Evolutionary conservation across 2,797 vertebrate species (phyloP).

Genomic region (Hyperoplus lanceolatus): DNA sequence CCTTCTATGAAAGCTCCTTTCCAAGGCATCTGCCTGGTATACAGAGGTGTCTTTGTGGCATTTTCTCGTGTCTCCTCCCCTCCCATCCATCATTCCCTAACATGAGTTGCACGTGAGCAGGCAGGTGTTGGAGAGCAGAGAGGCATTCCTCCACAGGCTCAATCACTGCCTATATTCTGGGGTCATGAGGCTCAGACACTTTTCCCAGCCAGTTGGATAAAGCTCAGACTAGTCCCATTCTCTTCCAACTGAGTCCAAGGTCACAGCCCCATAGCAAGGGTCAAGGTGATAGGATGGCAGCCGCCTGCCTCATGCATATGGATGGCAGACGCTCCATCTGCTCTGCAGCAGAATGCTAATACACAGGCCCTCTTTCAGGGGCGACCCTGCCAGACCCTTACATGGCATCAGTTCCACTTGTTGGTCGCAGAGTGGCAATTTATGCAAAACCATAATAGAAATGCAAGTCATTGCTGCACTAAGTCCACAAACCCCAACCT

Average conservation of each 20-base stretch:
- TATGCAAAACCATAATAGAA: conserved; percentile 65
- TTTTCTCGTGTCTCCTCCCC: conserved; percentile 64
- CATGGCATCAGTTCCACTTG: conserved; percentile 74
- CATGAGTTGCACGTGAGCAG: conserved; percentile 58
- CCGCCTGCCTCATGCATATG: conserved; percentile 83
- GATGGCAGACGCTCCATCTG: conserved; percentile 84
- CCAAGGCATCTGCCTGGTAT: conserved; percentile 47
- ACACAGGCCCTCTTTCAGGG: conserved; percentile 61
- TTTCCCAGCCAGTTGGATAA: conserved; percentile 70
- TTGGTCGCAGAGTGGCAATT: conserved; percentile 66
- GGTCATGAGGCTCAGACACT: conserved; percentile 36
- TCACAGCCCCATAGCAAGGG: conserved; percentile 76
- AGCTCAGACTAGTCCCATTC: conserved; percentile 73
- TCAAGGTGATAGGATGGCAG: conserved; percentile 83
- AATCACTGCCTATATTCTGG: conserved; percentile 28
- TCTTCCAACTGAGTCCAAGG: conserved; percentile 75
- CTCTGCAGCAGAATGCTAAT: conserved; percentile 75
- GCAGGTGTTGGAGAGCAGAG: conserved; percentile 75
- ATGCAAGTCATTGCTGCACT: conserved; percentile 53
- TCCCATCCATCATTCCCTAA: conserved; percentile 76
- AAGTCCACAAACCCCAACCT: conserved; percentile 6
- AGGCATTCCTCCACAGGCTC: conserved; percentile 61
- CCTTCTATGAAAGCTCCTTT: conserved; percentile 38
- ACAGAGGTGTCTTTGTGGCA: conserved; percentile 64
- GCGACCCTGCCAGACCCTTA: conserved; percentile 63